phyloP scores from a whole-genome alignment of 2,797 vertebrate genomes.

The Trichosurus vulpecula region DNA sequence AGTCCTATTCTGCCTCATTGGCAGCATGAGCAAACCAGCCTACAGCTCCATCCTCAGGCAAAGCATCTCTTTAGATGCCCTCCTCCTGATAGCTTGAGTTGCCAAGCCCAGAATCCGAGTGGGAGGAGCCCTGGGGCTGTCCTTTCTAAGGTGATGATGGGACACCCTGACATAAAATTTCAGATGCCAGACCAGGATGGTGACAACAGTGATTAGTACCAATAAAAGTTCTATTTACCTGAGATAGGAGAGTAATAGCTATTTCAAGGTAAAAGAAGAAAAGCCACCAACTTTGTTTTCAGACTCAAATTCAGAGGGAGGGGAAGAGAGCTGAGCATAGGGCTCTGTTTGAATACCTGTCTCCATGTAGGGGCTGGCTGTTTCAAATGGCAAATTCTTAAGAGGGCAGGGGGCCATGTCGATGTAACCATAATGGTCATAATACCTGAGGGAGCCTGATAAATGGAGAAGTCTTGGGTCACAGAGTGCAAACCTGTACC shows the following conservation, averaged over 20 bases:
- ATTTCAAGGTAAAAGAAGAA: neutral
- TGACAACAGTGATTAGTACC: neutral
- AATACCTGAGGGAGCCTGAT: neutral
- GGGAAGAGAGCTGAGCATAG: neutral
- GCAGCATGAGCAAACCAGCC: neutral
- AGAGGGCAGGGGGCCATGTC: neutral
- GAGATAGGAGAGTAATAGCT: neutral
- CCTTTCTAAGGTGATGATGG: neutral
- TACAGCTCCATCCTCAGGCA: neutral
- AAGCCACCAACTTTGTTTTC: neutral
- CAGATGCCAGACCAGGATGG: neutral
- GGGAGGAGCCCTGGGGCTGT: too few species aligned
- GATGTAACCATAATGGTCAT: neutral
- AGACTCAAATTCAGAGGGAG: neutral
- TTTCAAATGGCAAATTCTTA: neutral
- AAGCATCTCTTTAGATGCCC: neutral
- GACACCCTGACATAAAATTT: neutral
- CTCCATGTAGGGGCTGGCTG: neutral
- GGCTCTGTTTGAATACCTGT: neutral
- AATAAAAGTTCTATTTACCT: neutral
- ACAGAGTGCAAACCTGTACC: neutral
- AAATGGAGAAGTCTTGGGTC: neutral
- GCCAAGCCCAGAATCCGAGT: neutral
- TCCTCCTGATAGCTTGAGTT: neutral
- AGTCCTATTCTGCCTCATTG: neutral